phyloP scores from a whole-genome alignment of 1,140 invertebrate genomes.

The Papilio xuthus region DNA sequence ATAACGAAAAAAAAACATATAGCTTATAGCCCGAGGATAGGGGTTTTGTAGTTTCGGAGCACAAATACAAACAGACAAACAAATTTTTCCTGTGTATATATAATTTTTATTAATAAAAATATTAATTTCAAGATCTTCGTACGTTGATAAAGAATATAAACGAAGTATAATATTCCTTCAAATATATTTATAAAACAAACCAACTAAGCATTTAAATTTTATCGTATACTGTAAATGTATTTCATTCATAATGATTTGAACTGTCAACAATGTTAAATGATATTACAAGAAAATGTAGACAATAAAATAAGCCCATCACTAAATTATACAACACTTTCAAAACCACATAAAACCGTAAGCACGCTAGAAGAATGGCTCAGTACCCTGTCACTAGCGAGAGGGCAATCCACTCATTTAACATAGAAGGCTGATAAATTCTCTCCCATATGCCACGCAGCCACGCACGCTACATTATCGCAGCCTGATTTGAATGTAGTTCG shows the following conservation, averaged over 20 bases:
- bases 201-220: neutral
- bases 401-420: slow-evolving; percentile 35
- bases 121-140: too few relatives aligned
- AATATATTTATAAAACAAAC: too few relatives aligned
- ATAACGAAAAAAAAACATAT: too few relatives aligned
- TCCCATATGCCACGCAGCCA: slow-evolving; percentile 14
- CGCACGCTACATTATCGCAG: slow-evolving; percentile 29
- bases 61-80: too few relatives aligned
- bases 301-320: neutral
- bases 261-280: neutral
- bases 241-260: neutral
- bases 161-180: too few relatives aligned
- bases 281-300: neutral
- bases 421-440: slow-evolving; percentile 31
- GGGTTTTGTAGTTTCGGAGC: too few relatives aligned
- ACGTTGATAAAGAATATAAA: too few relatives aligned
- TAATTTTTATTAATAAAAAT: too few relatives aligned
- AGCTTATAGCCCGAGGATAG: too few relatives aligned
- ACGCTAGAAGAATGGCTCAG: neutral
- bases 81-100: too few relatives aligned
- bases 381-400: slow-evolving; percentile 28
- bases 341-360: slow-evolving; percentile 15
- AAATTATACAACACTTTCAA: neutral
- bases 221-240: neutral
- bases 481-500: slow-evolving; percentile 38